Base-by-base conservation (phyloP, 2,113 vertebrate species). In the Peromyscus polionotus region DNA sequence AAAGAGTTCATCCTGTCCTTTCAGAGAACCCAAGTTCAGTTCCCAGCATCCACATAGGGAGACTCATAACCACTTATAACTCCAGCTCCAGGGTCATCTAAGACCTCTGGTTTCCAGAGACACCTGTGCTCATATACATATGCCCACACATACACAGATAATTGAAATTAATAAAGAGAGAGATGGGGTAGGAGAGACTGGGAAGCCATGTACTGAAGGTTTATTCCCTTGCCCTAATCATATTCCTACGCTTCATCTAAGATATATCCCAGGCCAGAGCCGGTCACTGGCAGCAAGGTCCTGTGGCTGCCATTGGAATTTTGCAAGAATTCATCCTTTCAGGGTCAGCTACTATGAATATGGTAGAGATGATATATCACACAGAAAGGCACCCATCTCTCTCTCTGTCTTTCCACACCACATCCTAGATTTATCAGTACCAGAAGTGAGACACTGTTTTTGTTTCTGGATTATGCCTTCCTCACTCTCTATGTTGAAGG, bases 361-460 rank as follows among this genome's bases (percentile, higher is more conserved):
- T 61, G 24, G 22, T 31, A 42, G 19, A 19, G 45, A 90, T 81
- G 85, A 3, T 51, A 68, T 73, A 42, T 92, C 51, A 91, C 93
- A 76, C 19, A 88, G n/a, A 9, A 14, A 87, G 77, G 26, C 22
- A 31, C 2, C 26, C 24, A 7, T 86, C 48, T 91, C 63, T 79
- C 88, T 70, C 33, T 24, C 31, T 76, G 39, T 61, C 86, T 96
- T 81, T 93, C 91, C 72, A 77, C 31, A 86, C 8, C 36, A 73
- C 36, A 12, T 86, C 76, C 42, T 75, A 67, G 68, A 76, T 54
- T 57, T 87, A 72, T 24, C 42, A 67, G 95, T 28, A 45, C 17
- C 76, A 33, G 57, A 96, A 90, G n/a, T 68, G 96, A 36, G n/a
- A 51, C n/a, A 79, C 61, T 75, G 17, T 73, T 26, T 80, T 75